Evolutionary conservation across 2,888 invertebrate genomes (phyloP).

Genomic region (Artemia sp.): DNA sequence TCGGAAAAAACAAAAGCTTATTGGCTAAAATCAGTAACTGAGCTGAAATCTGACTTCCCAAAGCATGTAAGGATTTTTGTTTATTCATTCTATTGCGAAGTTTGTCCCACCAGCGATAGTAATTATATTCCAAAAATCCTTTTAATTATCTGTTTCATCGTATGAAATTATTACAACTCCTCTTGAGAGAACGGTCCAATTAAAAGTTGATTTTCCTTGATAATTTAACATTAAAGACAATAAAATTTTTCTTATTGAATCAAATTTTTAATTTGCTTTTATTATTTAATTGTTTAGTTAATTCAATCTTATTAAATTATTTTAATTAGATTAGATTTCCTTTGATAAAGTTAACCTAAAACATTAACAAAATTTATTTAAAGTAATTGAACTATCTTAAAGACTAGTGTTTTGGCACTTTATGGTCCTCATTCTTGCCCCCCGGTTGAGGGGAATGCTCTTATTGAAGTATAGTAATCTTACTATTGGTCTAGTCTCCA

Average conservation of each 20-base stretch:
- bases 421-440: too few relatives aligned
- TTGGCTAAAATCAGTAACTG: conserved; percentile 73
- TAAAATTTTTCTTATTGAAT: not conserved
- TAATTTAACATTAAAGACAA: too few relatives aligned
- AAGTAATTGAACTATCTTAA: too few relatives aligned
- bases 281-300: not conserved
- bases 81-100: not conserved
- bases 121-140: not conserved
- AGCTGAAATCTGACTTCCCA: conserved; percentile 82
- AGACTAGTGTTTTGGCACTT: too few relatives aligned
- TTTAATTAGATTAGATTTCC: too few relatives aligned
- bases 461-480: too few relatives aligned
- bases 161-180: not conserved
- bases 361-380: too few relatives aligned
- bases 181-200: not conserved
- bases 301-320: too few relatives aligned
- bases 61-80: conserved; percentile 43
- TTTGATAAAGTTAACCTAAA: too few relatives aligned
- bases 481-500: too few relatives aligned
- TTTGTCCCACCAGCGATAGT: not conserved
- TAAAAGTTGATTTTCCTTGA: too few relatives aligned
- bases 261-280: conserved; percentile 16
- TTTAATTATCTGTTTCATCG: conserved; percentile 17
- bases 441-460: too few relatives aligned
- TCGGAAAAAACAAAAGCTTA: conserved; percentile 88